Conservation (phyloP, 2,888 invertebrate genomes). For the Dascillus cervinus region DNA sequence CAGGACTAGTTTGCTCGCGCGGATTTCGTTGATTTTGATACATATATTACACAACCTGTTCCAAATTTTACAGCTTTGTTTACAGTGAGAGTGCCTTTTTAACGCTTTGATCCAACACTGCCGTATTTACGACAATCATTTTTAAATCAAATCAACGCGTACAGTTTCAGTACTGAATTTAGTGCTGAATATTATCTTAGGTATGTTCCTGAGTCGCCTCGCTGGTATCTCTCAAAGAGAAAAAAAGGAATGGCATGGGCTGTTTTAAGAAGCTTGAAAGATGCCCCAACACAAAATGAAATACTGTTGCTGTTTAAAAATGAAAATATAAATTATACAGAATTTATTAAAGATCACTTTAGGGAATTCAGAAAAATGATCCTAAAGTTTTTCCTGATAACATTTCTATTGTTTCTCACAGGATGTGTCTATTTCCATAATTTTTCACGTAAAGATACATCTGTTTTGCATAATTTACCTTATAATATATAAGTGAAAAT, state of each 20-base stretch:
- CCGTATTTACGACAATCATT: too few species aligned
- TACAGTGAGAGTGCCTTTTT: too few species aligned
- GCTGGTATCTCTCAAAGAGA: constrained; percentile 8
- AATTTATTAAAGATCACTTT: constrained; percentile 1
- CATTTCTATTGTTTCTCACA: neutral
- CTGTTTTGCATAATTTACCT: neutral
- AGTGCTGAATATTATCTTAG: too few species aligned
- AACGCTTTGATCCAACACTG: too few species aligned
- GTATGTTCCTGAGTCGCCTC: constrained; percentile 13
- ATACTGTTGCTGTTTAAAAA: constrained; percentile 5
- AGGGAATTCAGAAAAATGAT: neutral
- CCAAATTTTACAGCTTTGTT: too few species aligned
- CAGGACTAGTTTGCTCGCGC: too few species aligned
- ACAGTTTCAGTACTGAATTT: too few species aligned
- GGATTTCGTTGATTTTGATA: too few species aligned
- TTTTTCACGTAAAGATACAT: constrained; percentile 1
- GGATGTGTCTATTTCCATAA: constrained; percentile 2
- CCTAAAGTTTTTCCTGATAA: constrained; percentile 1
- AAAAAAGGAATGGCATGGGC: constrained; percentile 6
- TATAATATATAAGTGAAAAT: too few species aligned
- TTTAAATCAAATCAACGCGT: too few species aligned
- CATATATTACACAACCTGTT: too few species aligned
- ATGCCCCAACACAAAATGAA: constrained; percentile 6
- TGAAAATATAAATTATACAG: constrained; percentile 1
- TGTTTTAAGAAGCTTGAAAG: constrained; percentile 7